Conservation (phyloP, 2,888 invertebrate genomes). For the Trachelus troglodyta region DNA sequence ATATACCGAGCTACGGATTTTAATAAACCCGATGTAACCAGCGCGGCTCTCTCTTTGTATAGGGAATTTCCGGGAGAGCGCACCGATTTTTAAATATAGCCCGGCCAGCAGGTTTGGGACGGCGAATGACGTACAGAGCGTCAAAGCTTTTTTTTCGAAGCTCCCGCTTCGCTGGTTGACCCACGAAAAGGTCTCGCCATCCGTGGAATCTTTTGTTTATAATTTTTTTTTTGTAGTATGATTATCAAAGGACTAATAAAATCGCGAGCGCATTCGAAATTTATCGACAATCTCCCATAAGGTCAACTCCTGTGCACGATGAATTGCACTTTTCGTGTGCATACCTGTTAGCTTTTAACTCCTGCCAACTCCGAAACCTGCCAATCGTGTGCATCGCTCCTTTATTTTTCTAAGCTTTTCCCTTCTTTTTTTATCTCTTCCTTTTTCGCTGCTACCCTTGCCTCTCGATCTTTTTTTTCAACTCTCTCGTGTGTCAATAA, state of each 20-base stretch:
- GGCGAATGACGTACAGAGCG: conserved; percentile 44
- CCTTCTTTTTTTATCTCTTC: conserved; percentile 8
- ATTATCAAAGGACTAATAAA: conserved; percentile 57
- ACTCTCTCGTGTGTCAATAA: conserved; percentile 8
- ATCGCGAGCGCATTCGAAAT: conserved; percentile 60
- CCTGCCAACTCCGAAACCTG: neutral
- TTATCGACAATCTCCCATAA: conserved; percentile 36
- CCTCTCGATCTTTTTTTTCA: conserved; percentile 1
- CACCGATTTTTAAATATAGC: conserved; percentile 66
- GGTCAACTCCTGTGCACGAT: neutral
- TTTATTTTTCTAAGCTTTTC: neutral
- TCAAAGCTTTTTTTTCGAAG: conserved; percentile 61
- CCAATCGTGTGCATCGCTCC: neutral
- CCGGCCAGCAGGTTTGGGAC: conserved; percentile 54
- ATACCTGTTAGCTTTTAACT: neutral
- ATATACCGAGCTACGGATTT: conserved; percentile 46
- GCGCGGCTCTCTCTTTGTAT: conserved; percentile 52
- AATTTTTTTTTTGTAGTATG: conserved; percentile 62
- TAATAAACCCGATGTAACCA: conserved; percentile 64
- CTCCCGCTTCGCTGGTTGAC: conserved; percentile 61
- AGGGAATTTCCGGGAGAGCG: conserved; percentile 63
- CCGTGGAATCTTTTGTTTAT: conserved; percentile 67
- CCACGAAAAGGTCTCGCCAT: conserved; percentile 65
- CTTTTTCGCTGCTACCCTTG: conserved; percentile 14
- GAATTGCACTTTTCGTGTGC: conserved; percentile 1